Base-by-base conservation (phyloP, 37 sponge, comb jelly and placozoan genomes). In the Agelas oroides region DNA sequence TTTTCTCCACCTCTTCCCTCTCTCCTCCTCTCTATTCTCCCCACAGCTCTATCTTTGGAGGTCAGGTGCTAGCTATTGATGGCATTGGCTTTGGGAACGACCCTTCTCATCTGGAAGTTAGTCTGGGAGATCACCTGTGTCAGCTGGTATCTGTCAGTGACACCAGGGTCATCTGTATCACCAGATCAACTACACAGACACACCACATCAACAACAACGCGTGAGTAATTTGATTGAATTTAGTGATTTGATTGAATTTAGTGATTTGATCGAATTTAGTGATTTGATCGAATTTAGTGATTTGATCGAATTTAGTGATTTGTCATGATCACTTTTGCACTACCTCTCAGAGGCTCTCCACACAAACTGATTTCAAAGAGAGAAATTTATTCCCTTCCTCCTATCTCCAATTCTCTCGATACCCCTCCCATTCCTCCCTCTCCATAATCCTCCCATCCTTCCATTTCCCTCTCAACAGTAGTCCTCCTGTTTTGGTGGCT, bases 41-140 rank as follows among this genome's bases (percentile, higher is more conserved):
- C 53, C 33, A 27, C 77, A 92, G 95, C 6, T 95, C 95, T 18
- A 37, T 92, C n/a, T 77, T 89, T 75, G 95, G 95, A 58, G 95
- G 95, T 15, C 92, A 92, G 71, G 31, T 73, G 33, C 32, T 95
- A 36, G 72, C 52, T 39, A 85, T 95, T 28, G 46, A 36, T 61
- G 95, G 95, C 19, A 54, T 36, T 69, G 87, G 89, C 27, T 92
- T 95, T 64, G 83, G 81, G 12, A 63, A 35, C 0, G 53, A 70
- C 74, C 30, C 5, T 6, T 32, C 62, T 14, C 28, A 15, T 37
- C 67, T 84, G 13, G 33, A 40, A 1, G 86, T 92, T 32, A 40
- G 53, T 28, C 65, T 94, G 53, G 95, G 92, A 20, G 32, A 57
- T 18, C 58, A n/a, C 15, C 55, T 19, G 20, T 94, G 95, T 70